Percentiles rank a stretch among this genome's conserved stretches.
These are phyloP conservation scores for Carpatolechia fugitivella DNA, from an alignment of 2,888 invertebrate species.

Conservation along the genomic window DNA sequence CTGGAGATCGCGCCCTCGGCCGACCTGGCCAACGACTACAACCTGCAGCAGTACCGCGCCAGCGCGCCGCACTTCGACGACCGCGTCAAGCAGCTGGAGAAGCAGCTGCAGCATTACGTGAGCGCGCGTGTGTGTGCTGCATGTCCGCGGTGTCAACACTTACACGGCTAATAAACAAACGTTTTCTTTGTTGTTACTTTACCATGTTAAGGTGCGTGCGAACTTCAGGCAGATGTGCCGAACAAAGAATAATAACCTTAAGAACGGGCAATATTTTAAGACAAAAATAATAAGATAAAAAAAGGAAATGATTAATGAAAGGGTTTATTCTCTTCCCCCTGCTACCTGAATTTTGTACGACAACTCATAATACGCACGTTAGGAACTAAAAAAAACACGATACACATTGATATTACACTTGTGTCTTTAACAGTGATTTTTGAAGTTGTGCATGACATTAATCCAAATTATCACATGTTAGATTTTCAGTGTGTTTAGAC, in stretches of 20 bases:
- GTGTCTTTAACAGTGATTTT: background rate
- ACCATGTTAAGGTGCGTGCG: too few species aligned
- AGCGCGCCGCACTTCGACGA: conserved; percentile 91
- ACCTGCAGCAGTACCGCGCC: conserved; percentile 91
- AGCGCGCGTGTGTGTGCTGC: conserved; percentile 40
- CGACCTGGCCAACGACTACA: conserved; percentile 88
- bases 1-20: conserved; percentile 78
- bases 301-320: too few species aligned
- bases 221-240: too few species aligned
- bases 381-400: conserved; percentile 28
- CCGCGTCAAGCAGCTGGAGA: conserved; percentile 88
- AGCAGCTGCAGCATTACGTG: conserved; percentile 70
- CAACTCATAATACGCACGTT: background rate
- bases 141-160: background rate
- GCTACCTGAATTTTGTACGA: too few species aligned
- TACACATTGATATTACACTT: conserved; percentile 27
- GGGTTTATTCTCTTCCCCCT: too few species aligned
- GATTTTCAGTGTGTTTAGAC: background rate
- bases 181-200: background rate
- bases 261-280: too few species aligned
- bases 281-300: too few species aligned
- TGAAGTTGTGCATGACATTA: conserved; percentile 34
- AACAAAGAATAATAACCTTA: too few species aligned
- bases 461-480: background rate
- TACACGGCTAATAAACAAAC: background rate